Conservation (phyloP, 2,113 vertebrate species). For the Myotis yumanensis region DNA sequence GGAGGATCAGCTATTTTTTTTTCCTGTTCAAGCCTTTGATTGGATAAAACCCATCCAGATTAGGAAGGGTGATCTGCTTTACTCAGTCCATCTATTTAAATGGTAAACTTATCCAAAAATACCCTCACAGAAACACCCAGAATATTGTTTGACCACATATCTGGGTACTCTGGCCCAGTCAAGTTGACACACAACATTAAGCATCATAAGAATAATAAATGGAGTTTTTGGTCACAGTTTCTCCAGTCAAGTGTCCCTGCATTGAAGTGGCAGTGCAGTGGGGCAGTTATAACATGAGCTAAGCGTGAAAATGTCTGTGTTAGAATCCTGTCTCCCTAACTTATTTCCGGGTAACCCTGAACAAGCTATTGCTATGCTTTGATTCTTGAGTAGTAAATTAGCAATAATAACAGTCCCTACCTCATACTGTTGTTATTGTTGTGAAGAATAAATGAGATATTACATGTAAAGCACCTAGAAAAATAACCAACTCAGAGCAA, state of each 20-base stretch:
- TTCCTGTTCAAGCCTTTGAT: neutral
- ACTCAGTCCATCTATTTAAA: neutral
- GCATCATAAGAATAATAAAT: neutral
- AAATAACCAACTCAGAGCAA: neutral
- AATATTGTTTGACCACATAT: neutral
- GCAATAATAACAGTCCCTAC: neutral
- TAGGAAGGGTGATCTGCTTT: neutral
- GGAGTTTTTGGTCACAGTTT: neutral
- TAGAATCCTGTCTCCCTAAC: neutral
- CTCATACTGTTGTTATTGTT: neutral
- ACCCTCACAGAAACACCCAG: neutral
- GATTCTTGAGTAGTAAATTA: neutral
- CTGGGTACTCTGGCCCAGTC: neutral
- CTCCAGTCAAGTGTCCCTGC: neutral
- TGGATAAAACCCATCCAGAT: neutral
- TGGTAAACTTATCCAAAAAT: neutral
- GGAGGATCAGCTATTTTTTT: neutral
- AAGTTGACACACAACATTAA: neutral
- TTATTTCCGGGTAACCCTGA: neutral
- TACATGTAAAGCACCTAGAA: neutral
- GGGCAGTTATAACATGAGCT: neutral
- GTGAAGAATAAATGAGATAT: neutral
- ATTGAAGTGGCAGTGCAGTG: neutral
- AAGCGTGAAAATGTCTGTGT: neutral
- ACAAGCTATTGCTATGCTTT: neutral